These are phyloP conservation scores for Exocentrus adspersus DNA, from an alignment of 2,888 invertebrate species.

Conservation along the genomic window DNA sequence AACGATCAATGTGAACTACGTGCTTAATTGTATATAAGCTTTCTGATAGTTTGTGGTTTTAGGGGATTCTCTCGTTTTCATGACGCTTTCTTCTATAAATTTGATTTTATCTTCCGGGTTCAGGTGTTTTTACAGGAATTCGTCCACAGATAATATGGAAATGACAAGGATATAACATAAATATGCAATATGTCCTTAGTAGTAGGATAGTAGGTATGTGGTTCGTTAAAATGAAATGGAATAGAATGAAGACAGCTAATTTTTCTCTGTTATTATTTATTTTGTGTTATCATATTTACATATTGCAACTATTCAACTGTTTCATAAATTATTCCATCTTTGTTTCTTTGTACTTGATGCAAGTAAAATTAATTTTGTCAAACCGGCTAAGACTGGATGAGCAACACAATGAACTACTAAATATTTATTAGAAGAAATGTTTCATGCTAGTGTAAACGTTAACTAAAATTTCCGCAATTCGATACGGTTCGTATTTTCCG, in stretches of 20 bases:
- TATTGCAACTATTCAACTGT: too few species aligned
- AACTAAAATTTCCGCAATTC: neutral
- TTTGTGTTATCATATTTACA: too few species aligned
- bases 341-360: too few species aligned
- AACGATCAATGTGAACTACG: slow-evolving; percentile 42
- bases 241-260: too few species aligned
- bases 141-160: neutral
- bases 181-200: neutral
- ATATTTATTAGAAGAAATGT: neutral
- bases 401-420: too few species aligned
- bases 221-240: too few species aligned
- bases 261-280: too few species aligned
- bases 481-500: neutral
- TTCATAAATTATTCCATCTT: too few species aligned
- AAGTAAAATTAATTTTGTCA: too few species aligned
- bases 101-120: neutral
- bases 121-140: neutral
- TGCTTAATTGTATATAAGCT: slow-evolving; percentile 28
- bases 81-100: neutral
- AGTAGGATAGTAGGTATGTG: too few species aligned
- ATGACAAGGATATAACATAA: neutral
- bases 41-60: slow-evolving; percentile 11
- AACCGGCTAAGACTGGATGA: too few species aligned
- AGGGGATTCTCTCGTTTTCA: neutral
- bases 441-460: neutral